phyloP scores from a whole-genome alignment of 1,140 invertebrate genomes.

The Onthophagus taurus region DNA sequence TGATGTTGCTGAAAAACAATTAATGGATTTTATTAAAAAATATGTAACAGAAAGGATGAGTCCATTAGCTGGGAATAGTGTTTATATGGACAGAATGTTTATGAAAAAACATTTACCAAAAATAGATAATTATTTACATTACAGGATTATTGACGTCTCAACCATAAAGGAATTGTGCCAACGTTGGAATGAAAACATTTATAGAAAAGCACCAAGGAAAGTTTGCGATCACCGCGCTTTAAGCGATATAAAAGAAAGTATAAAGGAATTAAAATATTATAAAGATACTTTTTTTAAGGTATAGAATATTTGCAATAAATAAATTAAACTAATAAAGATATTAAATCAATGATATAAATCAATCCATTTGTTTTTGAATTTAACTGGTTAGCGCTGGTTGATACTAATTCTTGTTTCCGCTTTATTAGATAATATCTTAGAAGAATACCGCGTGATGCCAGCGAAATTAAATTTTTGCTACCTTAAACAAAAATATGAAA shows the following conservation, averaged over 20 bases:
- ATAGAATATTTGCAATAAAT: too few species aligned
- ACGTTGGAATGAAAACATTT: slow-evolving; percentile 62
- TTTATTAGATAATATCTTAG: too few species aligned
- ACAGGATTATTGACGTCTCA: slow-evolving; percentile 89
- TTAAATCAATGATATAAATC: too few species aligned
- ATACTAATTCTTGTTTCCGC: too few species aligned
- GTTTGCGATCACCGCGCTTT: slow-evolving; percentile 60
- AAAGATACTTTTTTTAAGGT: slow-evolving; percentile 34
- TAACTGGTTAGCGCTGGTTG: too few species aligned
- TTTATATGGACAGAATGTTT: slow-evolving; percentile 79
- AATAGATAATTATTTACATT: slow-evolving; percentile 74
- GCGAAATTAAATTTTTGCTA: too few species aligned
- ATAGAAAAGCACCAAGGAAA: slow-evolving; percentile 53
- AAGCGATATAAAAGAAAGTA: slow-evolving; percentile 78
- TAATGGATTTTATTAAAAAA: slow-evolving; percentile 64
- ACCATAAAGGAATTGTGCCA: slow-evolving; percentile 76
- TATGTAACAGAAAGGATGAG: slow-evolving; percentile 52
- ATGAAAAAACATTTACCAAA: slow-evolving; percentile 65
- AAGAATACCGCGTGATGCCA: too few species aligned
- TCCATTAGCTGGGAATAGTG: slow-evolving; percentile 82
- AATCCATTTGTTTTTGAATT: too few species aligned
- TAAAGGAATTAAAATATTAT: slow-evolving; percentile 60
- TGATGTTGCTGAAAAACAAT: slow-evolving; percentile 54
- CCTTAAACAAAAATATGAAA: too few species aligned
- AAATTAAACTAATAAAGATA: too few species aligned